Conservation (phyloP, 2,113 vertebrate genomes). For the Lucifuga dentata region DNA sequence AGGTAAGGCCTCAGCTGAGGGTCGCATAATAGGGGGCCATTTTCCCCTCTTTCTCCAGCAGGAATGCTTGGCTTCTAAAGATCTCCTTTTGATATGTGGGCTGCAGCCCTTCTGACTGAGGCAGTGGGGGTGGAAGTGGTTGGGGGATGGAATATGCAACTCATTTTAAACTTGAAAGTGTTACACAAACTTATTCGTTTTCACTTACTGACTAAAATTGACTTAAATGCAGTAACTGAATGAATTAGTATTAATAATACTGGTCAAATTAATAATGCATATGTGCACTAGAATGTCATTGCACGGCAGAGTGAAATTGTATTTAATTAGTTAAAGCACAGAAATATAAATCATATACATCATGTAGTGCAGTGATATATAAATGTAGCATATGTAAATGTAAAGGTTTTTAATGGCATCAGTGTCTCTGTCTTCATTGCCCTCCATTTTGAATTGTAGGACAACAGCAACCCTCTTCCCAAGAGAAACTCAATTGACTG, state of each 20-base stretch:
- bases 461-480: constrained; percentile 70
- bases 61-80: constrained; percentile 79
- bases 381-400: neutral
- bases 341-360: neutral
- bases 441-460: constrained; percentile 52
- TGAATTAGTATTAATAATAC: constrained; percentile 10
- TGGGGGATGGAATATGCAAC: constrained; percentile 46
- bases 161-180: constrained; percentile 11
- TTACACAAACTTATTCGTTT: constrained; percentile 34
- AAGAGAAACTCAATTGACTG: constrained; percentile 92
- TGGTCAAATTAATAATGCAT: constrained; percentile 1
- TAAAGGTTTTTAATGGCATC: constrained; percentile 16
- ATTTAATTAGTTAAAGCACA: constrained; percentile 28
- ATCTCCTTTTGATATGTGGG: constrained; percentile 76
- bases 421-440: constrained; percentile 51
- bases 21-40: constrained; percentile 76
- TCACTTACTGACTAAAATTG: constrained; percentile 26
- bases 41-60: constrained; percentile 64
- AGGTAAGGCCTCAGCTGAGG: constrained; percentile 74
- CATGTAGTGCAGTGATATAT: constrained; percentile 17
- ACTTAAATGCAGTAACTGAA: constrained; percentile 4
- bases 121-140: constrained; percentile 20
- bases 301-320: neutral
- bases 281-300: neutral
- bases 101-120: constrained; percentile 56